Evolutionary conservation across 2,113 vertebrate genomes (phyloP).

Genomic region (Thunnus maccoyii): DNA sequence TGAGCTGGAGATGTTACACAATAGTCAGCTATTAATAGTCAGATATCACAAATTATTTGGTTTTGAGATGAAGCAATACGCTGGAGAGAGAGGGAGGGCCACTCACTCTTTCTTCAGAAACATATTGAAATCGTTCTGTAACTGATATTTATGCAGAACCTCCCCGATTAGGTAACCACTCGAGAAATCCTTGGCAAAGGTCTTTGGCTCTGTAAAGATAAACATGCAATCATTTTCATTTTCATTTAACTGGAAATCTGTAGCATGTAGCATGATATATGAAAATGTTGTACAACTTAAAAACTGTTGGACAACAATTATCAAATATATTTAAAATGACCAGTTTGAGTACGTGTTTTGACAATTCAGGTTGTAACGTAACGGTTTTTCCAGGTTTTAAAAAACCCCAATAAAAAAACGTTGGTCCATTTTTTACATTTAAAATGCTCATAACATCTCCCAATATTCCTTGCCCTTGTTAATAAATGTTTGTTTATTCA

Average conservation of each 20-base stretch:
- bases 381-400: not conserved
- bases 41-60: too few relatives aligned
- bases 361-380: too few relatives aligned
- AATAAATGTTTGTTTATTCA: not conserved
- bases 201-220: conserved; percentile 85
- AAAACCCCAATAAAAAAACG: too few relatives aligned
- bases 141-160: conserved; percentile 90
- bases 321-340: not conserved
- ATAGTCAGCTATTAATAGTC: not conserved
- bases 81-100: not conserved
- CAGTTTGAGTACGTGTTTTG: not conserved
- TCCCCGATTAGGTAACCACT: conserved; percentile 95
- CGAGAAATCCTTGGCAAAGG: conserved; percentile 90
- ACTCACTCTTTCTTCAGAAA: conserved; percentile 94
- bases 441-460: not conserved
- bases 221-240: not conserved
- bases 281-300: not conserved
- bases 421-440: too few relatives aligned
- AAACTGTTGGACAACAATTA: not conserved
- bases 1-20: not conserved
- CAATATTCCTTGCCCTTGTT: not conserved
- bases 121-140: conserved; percentile 91
- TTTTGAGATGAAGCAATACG: too few relatives aligned
- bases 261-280: not conserved
- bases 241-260: not conserved